Evolutionary conservation across 1,140 invertebrate species (phyloP).

Genomic region (Cydia splendana): DNA sequence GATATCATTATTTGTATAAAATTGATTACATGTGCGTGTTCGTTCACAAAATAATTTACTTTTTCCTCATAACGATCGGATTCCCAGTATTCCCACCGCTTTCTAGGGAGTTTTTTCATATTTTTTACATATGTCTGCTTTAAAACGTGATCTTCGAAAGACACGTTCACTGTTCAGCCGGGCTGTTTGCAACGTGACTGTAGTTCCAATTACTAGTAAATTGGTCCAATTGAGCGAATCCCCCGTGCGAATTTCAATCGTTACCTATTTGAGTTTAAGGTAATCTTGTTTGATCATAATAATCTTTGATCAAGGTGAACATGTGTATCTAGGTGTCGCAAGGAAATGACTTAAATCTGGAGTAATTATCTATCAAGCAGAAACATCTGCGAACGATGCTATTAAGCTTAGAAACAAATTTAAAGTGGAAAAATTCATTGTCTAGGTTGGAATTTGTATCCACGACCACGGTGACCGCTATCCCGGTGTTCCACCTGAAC

Average conservation of each 20-base stretch:
- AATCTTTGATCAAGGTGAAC: background rate
- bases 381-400: too few relatives aligned
- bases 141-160: background rate
- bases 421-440: too few relatives aligned
- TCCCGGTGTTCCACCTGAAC: too few relatives aligned
- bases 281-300: background rate
- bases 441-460: too few relatives aligned
- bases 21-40: background rate
- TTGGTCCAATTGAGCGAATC: background rate
- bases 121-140: background rate
- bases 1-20: background rate
- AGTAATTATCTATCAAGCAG: too few relatives aligned
- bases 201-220: constrained; percentile 6
- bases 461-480: too few relatives aligned
- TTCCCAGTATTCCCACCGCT: background rate
- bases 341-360: too few relatives aligned
- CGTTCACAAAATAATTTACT: background rate
- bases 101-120: background rate
- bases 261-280: background rate
- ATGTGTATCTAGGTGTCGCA: background rate
- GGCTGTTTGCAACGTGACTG: constrained; percentile 1
- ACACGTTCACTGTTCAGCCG: constrained; percentile 1
- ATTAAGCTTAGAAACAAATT: too few relatives aligned
- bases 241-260: background rate
- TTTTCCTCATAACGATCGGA: background rate